Conservation (phyloP, 2,888 invertebrate genomes). For the Mythimna impura region DNA sequence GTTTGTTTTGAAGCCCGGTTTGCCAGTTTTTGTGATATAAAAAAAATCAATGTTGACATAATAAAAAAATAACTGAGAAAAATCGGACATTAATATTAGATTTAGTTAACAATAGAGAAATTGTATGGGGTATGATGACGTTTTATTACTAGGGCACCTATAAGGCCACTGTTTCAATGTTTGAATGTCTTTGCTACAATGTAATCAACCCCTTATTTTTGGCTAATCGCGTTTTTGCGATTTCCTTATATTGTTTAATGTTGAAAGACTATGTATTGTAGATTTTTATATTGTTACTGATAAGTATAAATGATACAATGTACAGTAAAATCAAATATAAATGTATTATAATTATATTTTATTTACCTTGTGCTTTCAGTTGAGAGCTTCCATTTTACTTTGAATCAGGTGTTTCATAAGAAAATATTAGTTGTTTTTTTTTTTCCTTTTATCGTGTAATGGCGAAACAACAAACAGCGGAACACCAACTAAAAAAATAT, state of each 20-base stretch:
- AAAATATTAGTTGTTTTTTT: background rate
- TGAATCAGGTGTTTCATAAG: background rate
- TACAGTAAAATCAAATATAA: conserved; percentile 25
- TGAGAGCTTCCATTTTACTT: conserved; percentile 11
- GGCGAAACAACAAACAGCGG: too few species aligned
- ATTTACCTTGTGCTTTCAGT: conserved; percentile 1
- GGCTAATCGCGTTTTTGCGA: background rate
- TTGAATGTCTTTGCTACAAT: background rate
- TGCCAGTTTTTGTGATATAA: background rate
- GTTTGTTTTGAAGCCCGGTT: too few species aligned
- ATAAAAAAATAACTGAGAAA: conserved; percentile 8
- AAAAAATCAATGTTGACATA: background rate
- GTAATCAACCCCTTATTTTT: background rate
- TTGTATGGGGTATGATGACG: conserved; percentile 13
- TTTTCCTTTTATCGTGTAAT: background rate
- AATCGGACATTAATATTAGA: conserved; percentile 5
- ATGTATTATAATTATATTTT: background rate
- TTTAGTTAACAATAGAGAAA: conserved; percentile 5
- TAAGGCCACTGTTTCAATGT: background rate
- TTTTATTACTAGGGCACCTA: background rate
- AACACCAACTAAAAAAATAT: background rate
- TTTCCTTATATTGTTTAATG: conserved; percentile 25
- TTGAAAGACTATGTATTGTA: background rate
- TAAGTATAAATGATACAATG: conserved; percentile 19
- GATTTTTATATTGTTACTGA: conserved; percentile 41